Percentiles rank a stretch among this genome's conserved stretches.
phyloP scores from a whole-genome alignment of 2,113 vertebrate genomes.

The Heptranchias perlo region DNA sequence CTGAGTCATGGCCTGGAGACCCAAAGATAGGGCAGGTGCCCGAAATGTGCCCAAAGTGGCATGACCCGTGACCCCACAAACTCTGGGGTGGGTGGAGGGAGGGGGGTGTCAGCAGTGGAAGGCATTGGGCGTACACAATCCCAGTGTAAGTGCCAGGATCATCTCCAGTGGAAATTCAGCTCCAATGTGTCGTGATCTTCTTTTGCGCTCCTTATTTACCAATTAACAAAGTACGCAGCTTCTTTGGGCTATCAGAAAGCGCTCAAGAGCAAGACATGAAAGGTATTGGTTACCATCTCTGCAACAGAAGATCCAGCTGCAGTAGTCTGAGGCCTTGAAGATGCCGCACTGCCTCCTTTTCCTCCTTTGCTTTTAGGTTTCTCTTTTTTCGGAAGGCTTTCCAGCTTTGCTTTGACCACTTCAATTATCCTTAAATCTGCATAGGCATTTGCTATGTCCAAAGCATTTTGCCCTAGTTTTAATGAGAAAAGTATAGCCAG shows the following conservation, averaged over 20 bases:
- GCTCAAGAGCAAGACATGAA: background rate
- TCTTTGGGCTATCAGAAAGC: background rate
- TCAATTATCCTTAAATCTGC: slow-evolving; percentile 65
- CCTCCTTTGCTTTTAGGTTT: slow-evolving; percentile 51
- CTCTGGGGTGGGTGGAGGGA: too few species aligned
- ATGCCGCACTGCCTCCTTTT: background rate
- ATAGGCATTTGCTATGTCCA: slow-evolving; percentile 71
- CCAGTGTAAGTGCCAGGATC: background rate
- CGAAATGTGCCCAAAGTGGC: background rate
- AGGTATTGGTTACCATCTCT: slow-evolving; percentile 43
- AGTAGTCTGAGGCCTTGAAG: slow-evolving; percentile 50
- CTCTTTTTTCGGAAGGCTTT: slow-evolving; percentile 52
- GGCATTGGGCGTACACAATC: background rate
- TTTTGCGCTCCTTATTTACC: background rate
- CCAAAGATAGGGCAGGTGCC: background rate
- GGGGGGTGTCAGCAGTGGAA: background rate
- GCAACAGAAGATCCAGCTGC: slow-evolving; percentile 45
- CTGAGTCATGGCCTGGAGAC: background rate
- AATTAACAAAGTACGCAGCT: background rate
- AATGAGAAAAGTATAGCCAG: background rate
- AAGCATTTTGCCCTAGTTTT: slow-evolving; percentile 63
- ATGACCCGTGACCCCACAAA: background rate
- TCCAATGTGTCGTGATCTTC: background rate
- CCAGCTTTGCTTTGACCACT: slow-evolving; percentile 65
- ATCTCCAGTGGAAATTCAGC: background rate